Evolutionary conservation across 2,797 vertebrate genomes (phyloP).

Genomic region (Buceros bicornis): DNA sequence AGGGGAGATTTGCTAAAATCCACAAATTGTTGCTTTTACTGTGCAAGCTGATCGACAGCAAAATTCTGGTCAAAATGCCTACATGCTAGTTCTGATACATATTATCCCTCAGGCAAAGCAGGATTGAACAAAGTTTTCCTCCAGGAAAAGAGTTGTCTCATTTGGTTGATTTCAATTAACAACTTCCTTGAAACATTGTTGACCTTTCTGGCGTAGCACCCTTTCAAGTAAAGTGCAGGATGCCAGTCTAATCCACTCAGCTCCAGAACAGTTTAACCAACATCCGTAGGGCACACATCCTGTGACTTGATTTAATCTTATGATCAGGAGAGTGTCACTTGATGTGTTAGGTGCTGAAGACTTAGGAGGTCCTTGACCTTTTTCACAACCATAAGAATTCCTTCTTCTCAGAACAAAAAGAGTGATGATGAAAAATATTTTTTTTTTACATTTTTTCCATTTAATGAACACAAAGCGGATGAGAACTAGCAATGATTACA

Average conservation of each 20-base stretch:
- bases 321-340: conserved; percentile 71
- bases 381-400: conserved; percentile 25
- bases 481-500: not conserved
- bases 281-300: conserved; percentile 68
- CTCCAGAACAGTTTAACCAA: conserved; percentile 69
- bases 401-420: conserved; percentile 4
- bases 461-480: not conserved
- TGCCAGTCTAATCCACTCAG: conserved; percentile 74
- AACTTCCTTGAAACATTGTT: conserved; percentile 62
- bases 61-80: not conserved
- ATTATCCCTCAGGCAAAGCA: conserved; percentile 17
- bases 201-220: conserved; percentile 66
- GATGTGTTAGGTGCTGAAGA: conserved; percentile 59
- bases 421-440: not conserved
- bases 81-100: not conserved
- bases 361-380: conserved; percentile 56
- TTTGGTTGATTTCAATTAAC: conserved; percentile 74
- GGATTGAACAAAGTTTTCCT: conserved; percentile 15
- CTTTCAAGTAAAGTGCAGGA: conserved; percentile 64
- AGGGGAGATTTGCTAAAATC: not conserved
- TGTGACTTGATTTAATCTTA: conserved; percentile 77
- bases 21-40: not conserved
- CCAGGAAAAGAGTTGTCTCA: conserved; percentile 56
- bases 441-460: not conserved
- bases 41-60: not conserved